Conservation (phyloP, 2,888 invertebrate species). For the Hyles lineata region DNA sequence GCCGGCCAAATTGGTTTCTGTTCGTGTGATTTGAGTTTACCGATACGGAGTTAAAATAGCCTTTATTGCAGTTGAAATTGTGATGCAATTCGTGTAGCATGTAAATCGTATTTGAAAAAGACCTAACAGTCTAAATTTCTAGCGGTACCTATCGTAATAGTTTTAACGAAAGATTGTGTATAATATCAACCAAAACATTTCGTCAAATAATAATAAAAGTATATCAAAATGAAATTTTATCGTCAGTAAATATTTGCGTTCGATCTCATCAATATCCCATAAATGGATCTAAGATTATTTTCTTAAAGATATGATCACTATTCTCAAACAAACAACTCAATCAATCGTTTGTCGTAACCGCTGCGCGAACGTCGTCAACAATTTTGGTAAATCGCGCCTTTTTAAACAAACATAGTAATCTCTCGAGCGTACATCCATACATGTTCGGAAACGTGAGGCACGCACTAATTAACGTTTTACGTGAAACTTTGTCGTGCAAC, state of each 20-base stretch:
- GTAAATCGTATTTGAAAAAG: no score
- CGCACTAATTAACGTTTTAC: conserved; percentile 84
- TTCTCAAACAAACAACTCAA: conserved; percentile 9
- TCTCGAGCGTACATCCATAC: conserved; percentile 67
- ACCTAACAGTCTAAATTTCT: no score
- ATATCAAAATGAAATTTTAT: neutral
- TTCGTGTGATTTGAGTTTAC: neutral
- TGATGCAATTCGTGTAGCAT: no score
- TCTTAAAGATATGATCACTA: neutral
- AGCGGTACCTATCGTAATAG: no score
- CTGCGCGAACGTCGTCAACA: neutral
- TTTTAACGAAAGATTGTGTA: neutral
- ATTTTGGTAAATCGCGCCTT: conserved; percentile 17
- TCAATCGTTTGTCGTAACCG: neutral
- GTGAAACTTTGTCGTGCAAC: conserved; percentile 74
- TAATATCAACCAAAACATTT: no score
- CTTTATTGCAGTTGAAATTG: no score
- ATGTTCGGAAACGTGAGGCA: conserved; percentile 75
- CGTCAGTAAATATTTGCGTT: no score
- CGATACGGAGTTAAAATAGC: no score
- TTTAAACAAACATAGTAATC: conserved; percentile 47
- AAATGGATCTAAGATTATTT: neutral
- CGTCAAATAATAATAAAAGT: neutral
- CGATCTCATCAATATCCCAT: no score
- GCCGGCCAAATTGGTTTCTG: neutral